Conservation (phyloP, 2,888 invertebrate species). For the Aleiodes leptofemur region DNA sequence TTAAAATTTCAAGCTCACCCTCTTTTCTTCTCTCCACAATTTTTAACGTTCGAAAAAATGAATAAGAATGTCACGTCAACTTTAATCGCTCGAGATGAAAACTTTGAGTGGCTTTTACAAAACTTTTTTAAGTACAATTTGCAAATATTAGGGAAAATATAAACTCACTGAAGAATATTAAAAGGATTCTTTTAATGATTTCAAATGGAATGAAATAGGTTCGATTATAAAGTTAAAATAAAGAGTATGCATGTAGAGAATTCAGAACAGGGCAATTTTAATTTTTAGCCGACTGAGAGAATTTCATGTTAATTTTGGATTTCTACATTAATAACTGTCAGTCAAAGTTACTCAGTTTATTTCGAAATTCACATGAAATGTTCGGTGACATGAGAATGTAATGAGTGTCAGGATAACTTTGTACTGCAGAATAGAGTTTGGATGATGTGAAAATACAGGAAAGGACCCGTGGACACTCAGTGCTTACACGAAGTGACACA, state of each 20-base stretch:
- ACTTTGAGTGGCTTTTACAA: constrained; percentile 26
- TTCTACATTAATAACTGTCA: no score
- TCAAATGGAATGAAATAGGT: background rate
- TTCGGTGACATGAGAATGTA: constrained; percentile 21
- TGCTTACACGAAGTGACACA: constrained; percentile 36
- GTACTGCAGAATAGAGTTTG: constrained; percentile 18
- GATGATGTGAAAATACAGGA: constrained; percentile 16
- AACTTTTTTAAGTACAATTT: constrained; percentile 42
- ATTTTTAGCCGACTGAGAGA: no score
- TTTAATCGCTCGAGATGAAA: constrained; percentile 41
- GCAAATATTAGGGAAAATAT: constrained; percentile 42
- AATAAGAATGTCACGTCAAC: constrained; percentile 33
- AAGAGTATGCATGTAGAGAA: background rate
- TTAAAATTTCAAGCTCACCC: constrained; percentile 18
- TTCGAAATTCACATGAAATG: background rate
- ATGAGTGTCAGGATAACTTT: constrained; percentile 16
- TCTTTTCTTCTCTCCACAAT: background rate
- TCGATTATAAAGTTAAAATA: constrained; percentile 21
- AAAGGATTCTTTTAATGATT: background rate
- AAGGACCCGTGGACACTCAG: constrained; percentile 32
- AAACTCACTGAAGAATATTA: constrained; percentile 4
- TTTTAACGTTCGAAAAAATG: background rate
- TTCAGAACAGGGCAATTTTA: background rate
- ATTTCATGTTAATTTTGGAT: no score
- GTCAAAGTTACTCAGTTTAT: no score